These are phyloP conservation scores for Gymnothorax reevesii DNA, from an alignment of 2,797 vertebrate genomes.

Conservation along the genomic window DNA sequence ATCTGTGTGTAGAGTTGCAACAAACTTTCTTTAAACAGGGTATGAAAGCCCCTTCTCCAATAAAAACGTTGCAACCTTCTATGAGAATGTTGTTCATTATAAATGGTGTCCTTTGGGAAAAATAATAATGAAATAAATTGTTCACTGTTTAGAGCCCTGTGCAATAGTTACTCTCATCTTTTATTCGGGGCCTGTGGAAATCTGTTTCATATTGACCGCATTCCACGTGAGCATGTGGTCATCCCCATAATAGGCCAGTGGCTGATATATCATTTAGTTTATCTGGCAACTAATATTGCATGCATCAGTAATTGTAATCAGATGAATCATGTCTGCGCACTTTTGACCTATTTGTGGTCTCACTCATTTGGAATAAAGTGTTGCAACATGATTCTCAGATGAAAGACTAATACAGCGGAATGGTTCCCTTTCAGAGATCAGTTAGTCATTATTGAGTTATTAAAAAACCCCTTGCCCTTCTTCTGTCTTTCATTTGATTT, in stretches of 20 bases:
- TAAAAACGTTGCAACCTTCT: neutral
- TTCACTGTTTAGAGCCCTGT: neutral
- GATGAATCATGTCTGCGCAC: slow-evolving; percentile 8
- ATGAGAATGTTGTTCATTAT: neutral
- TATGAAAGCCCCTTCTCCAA: neutral
- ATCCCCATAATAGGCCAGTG: neutral
- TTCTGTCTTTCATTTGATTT: neutral
- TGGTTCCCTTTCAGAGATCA: neutral
- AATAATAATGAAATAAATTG: neutral
- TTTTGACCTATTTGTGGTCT: slow-evolving; percentile 7
- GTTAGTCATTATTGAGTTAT: neutral
- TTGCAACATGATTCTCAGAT: neutral
- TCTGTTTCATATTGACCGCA: neutral
- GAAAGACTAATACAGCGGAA: neutral
- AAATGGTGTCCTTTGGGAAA: neutral
- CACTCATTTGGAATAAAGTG: neutral
- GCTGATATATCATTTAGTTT: slow-evolving; percentile 1
- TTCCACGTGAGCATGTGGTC: neutral
- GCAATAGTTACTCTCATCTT: neutral
- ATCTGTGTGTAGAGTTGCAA: neutral
- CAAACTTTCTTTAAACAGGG: neutral
- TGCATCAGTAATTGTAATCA: slow-evolving; percentile 7
- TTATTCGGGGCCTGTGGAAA: neutral
- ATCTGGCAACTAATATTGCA: neutral
- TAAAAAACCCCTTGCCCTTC: neutral